A percentile compares a stretch with the other conserved stretches of the same genome.
phyloP scores from a whole-genome alignment of 2,113 vertebrate species.

The Symphodus melops region DNA sequence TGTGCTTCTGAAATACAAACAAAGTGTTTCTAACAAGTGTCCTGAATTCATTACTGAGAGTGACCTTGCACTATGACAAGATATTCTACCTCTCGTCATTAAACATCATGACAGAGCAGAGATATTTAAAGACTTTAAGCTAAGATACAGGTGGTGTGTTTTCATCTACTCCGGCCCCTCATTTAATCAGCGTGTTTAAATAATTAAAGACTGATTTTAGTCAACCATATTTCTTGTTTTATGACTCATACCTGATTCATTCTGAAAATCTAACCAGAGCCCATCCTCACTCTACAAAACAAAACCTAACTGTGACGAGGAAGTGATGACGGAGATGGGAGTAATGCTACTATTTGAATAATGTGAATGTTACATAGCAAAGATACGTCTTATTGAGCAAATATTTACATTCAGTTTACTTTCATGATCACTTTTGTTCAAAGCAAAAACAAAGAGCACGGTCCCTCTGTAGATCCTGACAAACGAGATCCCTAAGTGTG shows the following conservation, averaged over 20 bases:
- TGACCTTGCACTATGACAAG: no score
- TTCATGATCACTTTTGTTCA: not conserved
- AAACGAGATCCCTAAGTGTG: not conserved
- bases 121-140: no score
- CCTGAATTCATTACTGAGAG: no score
- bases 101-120: no score
- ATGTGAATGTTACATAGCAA: not conserved
- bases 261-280: no score
- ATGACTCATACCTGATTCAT: no score
- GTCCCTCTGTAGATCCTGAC: no score
- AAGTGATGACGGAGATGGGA: slow-evolving; percentile 5
- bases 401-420: not conserved
- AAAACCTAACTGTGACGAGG: not conserved
- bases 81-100: no score
- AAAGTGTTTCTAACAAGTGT: not conserved
- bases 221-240: no score
- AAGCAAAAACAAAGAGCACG: not conserved
- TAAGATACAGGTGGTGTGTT: no score
- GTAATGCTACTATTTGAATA: not conserved
- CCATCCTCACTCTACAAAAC: not conserved
- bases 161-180: no score
- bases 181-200: slow-evolving; percentile 35
- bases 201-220: slow-evolving; percentile 45
- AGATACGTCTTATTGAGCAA: not conserved
- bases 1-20: slow-evolving; percentile 1